phyloP scores from a whole-genome alignment of 1,140 invertebrate genomes.

The Armadillidium nasatum region DNA sequence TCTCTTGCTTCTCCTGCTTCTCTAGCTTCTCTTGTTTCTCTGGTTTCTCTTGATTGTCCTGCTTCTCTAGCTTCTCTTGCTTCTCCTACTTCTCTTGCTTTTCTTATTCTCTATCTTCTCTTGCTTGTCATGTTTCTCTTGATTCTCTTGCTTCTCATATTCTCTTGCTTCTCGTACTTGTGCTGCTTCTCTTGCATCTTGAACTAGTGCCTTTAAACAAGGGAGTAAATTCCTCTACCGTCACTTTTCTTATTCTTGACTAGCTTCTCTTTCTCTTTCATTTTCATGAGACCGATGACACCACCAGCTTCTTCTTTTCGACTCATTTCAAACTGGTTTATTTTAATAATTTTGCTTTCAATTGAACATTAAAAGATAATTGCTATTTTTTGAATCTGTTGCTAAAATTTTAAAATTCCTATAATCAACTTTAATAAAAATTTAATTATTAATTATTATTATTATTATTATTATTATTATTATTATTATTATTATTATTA shows the following conservation, averaged over 20 bases:
- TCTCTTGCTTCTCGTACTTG: not conserved
- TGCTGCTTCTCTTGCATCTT: not conserved
- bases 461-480: no score
- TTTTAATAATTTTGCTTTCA: not conserved
- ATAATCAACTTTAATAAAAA: no score
- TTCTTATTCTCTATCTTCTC: not conserved
- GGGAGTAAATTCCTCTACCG: not conserved
- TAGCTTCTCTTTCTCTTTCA: not conserved
- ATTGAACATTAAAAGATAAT: no score
- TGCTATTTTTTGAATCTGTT: no score
- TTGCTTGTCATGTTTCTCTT: no score
- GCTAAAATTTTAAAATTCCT: no score
- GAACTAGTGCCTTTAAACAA: no score
- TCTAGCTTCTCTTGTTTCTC: not conserved
- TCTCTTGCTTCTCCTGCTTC: not conserved
- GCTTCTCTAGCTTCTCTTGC: not conserved
- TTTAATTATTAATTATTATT: no score
- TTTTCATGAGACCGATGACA: not conserved
- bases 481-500: no score
- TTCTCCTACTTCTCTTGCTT: not conserved
- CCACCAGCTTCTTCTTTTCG: not conserved
- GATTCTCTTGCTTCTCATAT: no score
- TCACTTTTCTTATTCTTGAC: not conserved
- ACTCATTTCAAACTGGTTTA: not conserved
- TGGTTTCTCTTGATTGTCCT: constrained; percentile 6